Evolutionary conservation across 2,113 vertebrate genomes (phyloP), one percentile per base, ranked within the genome.

Genomic region (Scytalopus superciliaris): DNA sequence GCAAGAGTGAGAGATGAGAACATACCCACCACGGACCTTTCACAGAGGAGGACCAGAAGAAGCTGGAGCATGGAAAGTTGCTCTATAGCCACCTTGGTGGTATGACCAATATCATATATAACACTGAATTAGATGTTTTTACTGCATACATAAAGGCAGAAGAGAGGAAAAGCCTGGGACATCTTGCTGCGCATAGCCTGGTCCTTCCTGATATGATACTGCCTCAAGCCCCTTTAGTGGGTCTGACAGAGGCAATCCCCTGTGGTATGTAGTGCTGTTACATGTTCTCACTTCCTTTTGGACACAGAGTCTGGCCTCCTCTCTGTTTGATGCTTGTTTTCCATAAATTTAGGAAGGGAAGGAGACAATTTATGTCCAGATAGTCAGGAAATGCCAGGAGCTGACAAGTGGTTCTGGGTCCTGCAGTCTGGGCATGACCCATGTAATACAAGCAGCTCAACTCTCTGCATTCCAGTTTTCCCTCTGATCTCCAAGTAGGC

Each of bases 361-460:
- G 31, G 23, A 14, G 21, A 40, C 21, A 31, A 4, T 67, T 78
- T 28, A 21, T 37, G 31, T 31, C 23, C 56, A 64, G 76, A 37
- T 11, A 25, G 16, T 1, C 6, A 81, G 39, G 50, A 81, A 40
- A 40, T 2, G 12, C 60, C 53, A n/a, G 47, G 55, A 62, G 53
- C 23, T 68, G 66, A 67, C 27, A 37, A 63, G 37, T 6, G n/a
- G 44, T 24, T 70, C 25, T 40, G 76, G 37, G n/a, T 53, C 39
- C 42, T 1, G 0, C 33, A 30, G 75, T 35, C 39, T 25, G 44
- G 68, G 39, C 1, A 1, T 7, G 37, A 12, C 23, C 21, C 1
- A 1, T 9, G 5, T 52, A 16, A 33, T 19, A 28, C 24, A n/a
- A 77, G 30, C 25, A 57, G 40, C 52, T 55, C 40, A 66, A 7